Evolutionary conservation across 2,888 invertebrate species (phyloP).

Genomic region (Microplitis deprimator): DNA sequence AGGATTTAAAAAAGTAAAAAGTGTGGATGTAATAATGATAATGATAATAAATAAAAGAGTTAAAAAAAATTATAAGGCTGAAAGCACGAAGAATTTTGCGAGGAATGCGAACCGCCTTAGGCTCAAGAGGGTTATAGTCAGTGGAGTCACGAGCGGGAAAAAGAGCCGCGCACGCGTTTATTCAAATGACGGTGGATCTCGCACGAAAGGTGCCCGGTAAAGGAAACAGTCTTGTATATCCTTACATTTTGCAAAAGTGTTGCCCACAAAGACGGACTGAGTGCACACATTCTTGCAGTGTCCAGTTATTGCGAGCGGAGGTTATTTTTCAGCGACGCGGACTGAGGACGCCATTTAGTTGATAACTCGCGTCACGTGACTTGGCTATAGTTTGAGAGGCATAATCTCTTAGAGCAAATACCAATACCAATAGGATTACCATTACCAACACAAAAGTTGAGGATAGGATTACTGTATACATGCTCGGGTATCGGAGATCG

Average conservation of each 20-base stretch:
- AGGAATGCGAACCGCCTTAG: conserved; percentile 37
- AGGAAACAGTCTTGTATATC: neutral
- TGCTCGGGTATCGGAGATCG: neutral
- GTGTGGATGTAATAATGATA: neutral
- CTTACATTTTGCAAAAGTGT: too few species aligned
- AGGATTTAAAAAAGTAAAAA: neutral
- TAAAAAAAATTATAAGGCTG: conserved; percentile 4
- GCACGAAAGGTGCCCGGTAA: conserved; percentile 21
- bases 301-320: too few species aligned
- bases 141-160: conserved; percentile 30
- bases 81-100: conserved; percentile 28
- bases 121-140: conserved; percentile 22
- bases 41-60: neutral
- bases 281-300: too few species aligned
- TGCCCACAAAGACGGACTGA: too few species aligned
- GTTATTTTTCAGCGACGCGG: too few species aligned
- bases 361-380: too few species aligned
- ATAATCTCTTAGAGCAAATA: too few species aligned
- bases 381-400: too few species aligned
- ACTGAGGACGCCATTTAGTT: too few species aligned
- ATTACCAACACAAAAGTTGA: too few species aligned
- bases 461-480: too few species aligned
- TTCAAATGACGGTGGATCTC: conserved; percentile 35
- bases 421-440: too few species aligned
- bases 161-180: conserved; percentile 40